Base-by-base conservation (phyloP, 2,797 vertebrate species). In the Lagodon rhomboides region DNA sequence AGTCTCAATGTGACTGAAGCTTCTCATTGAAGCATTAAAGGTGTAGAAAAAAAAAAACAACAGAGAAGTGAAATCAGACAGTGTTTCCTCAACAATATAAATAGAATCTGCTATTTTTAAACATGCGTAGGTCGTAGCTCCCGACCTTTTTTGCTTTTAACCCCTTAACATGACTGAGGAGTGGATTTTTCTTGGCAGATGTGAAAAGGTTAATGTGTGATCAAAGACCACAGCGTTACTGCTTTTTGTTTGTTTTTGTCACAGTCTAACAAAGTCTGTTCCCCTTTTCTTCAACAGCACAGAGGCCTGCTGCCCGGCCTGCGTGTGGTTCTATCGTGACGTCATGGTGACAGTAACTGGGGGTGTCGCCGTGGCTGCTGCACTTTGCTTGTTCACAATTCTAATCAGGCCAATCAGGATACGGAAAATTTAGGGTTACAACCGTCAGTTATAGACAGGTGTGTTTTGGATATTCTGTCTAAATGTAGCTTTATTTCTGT, bases 301-400 rank as follows among this genome's bases (percentile, higher is more conserved):
- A 0, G 89, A 95, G 62, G 75, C 93, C 2, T 97, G 95, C 93
- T 97, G 95, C 62, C 44, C 84, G 0, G 94, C 89, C 69, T 97
- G 96, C 0, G 10, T 94, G 0, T 71, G 82, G 77, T 98, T 97
- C 87, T 97, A 97, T 90, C 96, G 94, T 76, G 93, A 93, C 84
- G 94, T 97, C 80, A 97, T 97, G 96, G 95, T 94, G 75, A 72
- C 70, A 0, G 95, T 97, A 72, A 97, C 97, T 0, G 97, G 97
- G 0, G 96, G 95, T 0, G 83, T 96, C 0, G 95, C 94, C 0
- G 0, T 95, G 0, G 89, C 85, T 0, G 95, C 97, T 3, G 65
- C 94, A 0, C 13, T 93, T 12, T 83, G 69, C 1, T 93, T 97
- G 1, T 86, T 93, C 77, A 93, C 93, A 49, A 88, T 97, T 66